Base-by-base conservation (phyloP, 1,140 invertebrate species). In the Doryteuthis pealeii region DNA sequence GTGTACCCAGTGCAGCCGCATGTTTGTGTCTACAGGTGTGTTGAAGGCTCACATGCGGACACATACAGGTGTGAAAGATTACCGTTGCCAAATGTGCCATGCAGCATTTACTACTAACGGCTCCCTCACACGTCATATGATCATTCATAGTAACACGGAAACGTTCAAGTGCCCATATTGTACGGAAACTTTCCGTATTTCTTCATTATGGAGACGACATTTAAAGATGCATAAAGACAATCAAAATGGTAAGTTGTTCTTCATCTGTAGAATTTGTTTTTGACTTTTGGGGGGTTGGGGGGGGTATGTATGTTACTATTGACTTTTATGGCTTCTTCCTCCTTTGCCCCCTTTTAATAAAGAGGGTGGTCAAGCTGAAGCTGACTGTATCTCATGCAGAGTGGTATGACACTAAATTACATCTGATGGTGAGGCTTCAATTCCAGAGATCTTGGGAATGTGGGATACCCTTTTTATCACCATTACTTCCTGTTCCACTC, bases 151-250 rank as follows among this genome's bases (percentile, higher is more conserved):
- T 14, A 77, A 71, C 18, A 43, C 43, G n/a, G 74, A 82, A 43
- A 82, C 83, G 15, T 84, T 81, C 74, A 84, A 84, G 32, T 91
- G 90, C 78, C 77, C 83, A 2, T 82, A 86, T 58, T 91, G 91
- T 79, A 77, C 78, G 6, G 82, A 86, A 26, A 86, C 81, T 73
- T 91, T 91, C 79, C 84, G 85, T 18, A 90, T 89, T 0, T 85
- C 86, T 4, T 76, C 81, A 14, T 83, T 86, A 32, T 87, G 89
- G 35, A 89, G 84, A 66, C 81, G 87, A 31, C 91, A 91, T 72
- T 79, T 89, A 65, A 89, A 87, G 74, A 81, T 82, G 4, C 88
- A 89, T 32, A 78, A 82, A 71, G 67, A 74, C 80, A 72, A 54
- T 32, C 73, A 72, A 30, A 68, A 70, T 58, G 77, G 76, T 78